Conservation (phyloP, 2,113 vertebrate genomes). For the Otocyon megalotis region DNA sequence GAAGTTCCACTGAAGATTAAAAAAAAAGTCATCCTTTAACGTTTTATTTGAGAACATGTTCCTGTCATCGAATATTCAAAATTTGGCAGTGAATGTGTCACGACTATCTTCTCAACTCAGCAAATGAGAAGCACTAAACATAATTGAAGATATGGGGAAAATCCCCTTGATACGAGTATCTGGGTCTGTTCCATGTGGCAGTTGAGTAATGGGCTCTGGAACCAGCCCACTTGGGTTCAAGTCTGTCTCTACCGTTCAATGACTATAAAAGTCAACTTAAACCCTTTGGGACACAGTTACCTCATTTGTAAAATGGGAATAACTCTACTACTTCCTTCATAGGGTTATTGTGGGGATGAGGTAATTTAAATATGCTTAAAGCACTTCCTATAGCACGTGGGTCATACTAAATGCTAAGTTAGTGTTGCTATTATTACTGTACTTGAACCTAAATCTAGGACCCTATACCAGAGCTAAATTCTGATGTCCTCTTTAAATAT, state of each 20-base stretch:
- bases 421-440: not conserved
- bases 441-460: not conserved
- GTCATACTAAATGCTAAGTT: not conserved
- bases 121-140: not conserved
- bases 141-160: slow-evolving; percentile 3
- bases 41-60: slow-evolving; percentile 61
- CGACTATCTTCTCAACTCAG: slow-evolving; percentile 11
- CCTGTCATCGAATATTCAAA: slow-evolving; percentile 63
- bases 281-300: not conserved
- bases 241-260: not conserved
- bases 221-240: not conserved
- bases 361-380: not conserved
- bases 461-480: not conserved
- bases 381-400: not conserved
- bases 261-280: not conserved
- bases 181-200: not conserved
- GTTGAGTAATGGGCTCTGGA: not conserved
- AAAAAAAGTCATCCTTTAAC: slow-evolving; percentile 54
- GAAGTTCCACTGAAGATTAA: slow-evolving; percentile 33
- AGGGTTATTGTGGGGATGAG: not conserved
- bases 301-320: not conserved
- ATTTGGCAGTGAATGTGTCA: slow-evolving; percentile 52
- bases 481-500: not conserved
- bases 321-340: not conserved
- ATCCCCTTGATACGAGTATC: not conserved